Evolutionary conservation across 2,888 invertebrate genomes (phyloP).

Genomic region (Tenthredo distinguenda): DNA sequence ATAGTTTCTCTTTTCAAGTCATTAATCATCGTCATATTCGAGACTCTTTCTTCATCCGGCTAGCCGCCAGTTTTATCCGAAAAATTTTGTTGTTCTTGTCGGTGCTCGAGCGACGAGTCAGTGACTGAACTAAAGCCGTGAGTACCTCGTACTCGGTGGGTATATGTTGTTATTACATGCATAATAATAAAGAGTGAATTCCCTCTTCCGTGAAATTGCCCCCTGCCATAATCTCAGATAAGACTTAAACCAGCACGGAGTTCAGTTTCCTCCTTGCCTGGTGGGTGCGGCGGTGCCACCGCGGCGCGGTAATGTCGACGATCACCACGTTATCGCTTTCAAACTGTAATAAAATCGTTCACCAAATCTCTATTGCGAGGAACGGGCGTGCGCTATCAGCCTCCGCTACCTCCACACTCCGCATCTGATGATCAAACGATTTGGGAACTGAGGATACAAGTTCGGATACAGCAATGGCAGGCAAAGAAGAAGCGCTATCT

Average conservation of each 20-base stretch:
- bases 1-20: not conserved
- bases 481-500: not conserved
- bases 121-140: not conserved
- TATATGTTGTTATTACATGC: not conserved
- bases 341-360: slow-evolving; percentile 45
- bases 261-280: not conserved
- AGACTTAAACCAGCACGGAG: not conserved
- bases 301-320: slow-evolving; percentile 18
- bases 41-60: not conserved
- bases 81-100: not conserved
- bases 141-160: not conserved
- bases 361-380: slow-evolving; percentile 32
- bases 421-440: not conserved
- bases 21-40: not conserved
- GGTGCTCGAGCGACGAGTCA: not conserved
- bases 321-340: slow-evolving; percentile 42
- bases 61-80: not conserved
- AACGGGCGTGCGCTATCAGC: slow-evolving; percentile 44
- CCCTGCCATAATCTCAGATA: slow-evolving; percentile 19
- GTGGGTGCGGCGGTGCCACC: not conserved
- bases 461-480: not conserved
- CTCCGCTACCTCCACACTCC: not conserved
- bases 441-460: not conserved
- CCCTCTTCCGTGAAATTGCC: slow-evolving; percentile 25
- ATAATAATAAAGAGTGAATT: slow-evolving; percentile 26